phyloP scores from a whole-genome alignment of 2,888 invertebrate species.

The Drosophila aldrichi region DNA sequence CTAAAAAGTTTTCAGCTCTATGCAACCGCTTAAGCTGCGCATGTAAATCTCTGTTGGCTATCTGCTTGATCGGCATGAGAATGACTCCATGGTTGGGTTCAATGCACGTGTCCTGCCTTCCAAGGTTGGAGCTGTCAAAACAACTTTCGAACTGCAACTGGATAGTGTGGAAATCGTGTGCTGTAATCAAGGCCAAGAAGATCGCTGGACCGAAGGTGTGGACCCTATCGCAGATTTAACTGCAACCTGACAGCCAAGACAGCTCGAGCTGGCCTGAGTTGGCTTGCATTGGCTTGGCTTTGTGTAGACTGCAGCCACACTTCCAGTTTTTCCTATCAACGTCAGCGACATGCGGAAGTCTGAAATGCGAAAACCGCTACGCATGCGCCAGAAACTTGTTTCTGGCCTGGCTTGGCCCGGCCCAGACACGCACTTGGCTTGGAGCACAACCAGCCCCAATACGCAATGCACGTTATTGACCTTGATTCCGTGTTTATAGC shows the following conservation, averaged over 20 bases:
- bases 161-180: slow-evolving; percentile 27
- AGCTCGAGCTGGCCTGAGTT: background rate
- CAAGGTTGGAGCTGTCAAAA: slow-evolving; percentile 62
- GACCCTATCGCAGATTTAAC: slow-evolving; percentile 22
- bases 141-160: slow-evolving; percentile 74
- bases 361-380: slow-evolving; percentile 69
- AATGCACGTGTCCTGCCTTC: slow-evolving; percentile 43
- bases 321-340: slow-evolving; percentile 46
- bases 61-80: slow-evolving; percentile 32
- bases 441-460: slow-evolving; percentile 28
- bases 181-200: slow-evolving; percentile 63
- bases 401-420: slow-evolving; percentile 43
- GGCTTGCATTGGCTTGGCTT: background rate
- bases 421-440: slow-evolving; percentile 54
- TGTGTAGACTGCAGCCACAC: slow-evolving; percentile 12
- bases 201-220: slow-evolving; percentile 26
- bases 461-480: slow-evolving; percentile 62
- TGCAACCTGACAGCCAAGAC: slow-evolving; percentile 16
- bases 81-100: slow-evolving; percentile 52
- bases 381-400: slow-evolving; percentile 70
- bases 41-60: slow-evolving; percentile 13
- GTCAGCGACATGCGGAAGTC: slow-evolving; percentile 66
- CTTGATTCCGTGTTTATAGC: slow-evolving; percentile 64
- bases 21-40: slow-evolving; percentile 8
- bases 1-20: slow-evolving; percentile 8